A percentile compares a stretch with the other conserved stretches of the same genome.
Conservation (phyloP, 1,140 invertebrate species). For the Riptortus pedestris region DNA sequence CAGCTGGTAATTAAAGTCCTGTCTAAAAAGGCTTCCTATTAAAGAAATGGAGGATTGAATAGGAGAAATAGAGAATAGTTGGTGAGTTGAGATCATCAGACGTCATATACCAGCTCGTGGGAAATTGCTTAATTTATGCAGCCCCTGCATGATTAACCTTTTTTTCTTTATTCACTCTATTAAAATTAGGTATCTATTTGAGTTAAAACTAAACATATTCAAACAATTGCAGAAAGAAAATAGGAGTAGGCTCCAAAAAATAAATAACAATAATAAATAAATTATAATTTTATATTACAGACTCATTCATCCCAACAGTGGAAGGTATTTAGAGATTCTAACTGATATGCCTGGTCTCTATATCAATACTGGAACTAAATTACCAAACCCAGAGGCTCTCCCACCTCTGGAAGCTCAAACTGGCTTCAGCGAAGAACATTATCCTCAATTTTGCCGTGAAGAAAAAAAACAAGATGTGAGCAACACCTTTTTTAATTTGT, state of each 20-base stretch:
- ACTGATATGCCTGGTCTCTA: constrained; percentile 51
- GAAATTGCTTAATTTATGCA: too few species aligned
- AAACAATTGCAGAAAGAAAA: too few species aligned
- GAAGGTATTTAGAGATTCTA: constrained; percentile 53
- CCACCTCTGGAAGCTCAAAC: neutral
- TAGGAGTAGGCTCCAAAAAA: neutral
- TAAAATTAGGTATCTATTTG: too few species aligned
- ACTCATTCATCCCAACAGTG: constrained; percentile 54
- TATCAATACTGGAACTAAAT: constrained; percentile 50
- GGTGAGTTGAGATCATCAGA: too few species aligned
- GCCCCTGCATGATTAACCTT: too few species aligned
- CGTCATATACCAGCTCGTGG: too few species aligned
- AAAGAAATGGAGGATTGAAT: too few species aligned
- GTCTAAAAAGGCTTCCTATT: too few species aligned
- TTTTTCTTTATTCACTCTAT: too few species aligned
- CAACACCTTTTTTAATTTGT: neutral
- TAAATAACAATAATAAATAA: constrained; percentile 2
- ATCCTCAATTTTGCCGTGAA: neutral
- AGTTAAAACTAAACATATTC: neutral
- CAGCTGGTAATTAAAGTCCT: too few species aligned
- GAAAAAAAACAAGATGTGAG: neutral
- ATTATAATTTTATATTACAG: constrained; percentile 42
- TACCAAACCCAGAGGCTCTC: constrained; percentile 33
- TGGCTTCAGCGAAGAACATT: constrained; percentile 10
- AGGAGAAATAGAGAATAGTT: too few species aligned